These are phyloP conservation scores for Oxyteleia sp. DNA, from an alignment of 2,888 invertebrate genomes.

Conservation along the genomic window DNA sequence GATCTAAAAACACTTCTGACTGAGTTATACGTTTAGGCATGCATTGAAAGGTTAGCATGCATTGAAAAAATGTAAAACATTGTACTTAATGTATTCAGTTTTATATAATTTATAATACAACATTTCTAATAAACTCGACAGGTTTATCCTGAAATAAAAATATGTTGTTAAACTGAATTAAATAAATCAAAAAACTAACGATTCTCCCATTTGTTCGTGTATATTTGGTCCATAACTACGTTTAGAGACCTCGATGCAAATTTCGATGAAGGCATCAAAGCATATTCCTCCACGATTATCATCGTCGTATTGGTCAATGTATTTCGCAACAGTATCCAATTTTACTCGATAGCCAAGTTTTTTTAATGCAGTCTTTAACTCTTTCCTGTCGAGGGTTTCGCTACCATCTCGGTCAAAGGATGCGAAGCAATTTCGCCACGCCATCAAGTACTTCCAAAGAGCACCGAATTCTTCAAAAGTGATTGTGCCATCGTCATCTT, in stretches of 20 bases:
- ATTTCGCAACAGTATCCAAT: not conserved
- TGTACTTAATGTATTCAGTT: too few relatives aligned
- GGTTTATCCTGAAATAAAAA: too few relatives aligned
- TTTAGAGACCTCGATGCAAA: conserved; percentile 31
- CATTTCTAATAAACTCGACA: too few relatives aligned
- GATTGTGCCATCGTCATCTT: conserved; percentile 13
- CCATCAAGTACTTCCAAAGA: conserved; percentile 16
- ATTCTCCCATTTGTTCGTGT: conserved; percentile 22
- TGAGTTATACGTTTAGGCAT: too few relatives aligned
- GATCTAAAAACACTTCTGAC: too few relatives aligned
- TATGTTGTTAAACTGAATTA: too few relatives aligned
- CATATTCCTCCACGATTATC: conserved; percentile 5
- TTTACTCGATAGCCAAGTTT: conserved; percentile 29
- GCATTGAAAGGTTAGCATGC: too few relatives aligned
- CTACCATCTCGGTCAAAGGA: conserved; percentile 14
- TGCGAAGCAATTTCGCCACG: conserved; percentile 25
- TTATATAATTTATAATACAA: too few relatives aligned
- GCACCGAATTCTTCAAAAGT: conserved; percentile 27
- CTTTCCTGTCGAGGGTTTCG: not conserved
- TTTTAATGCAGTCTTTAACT: conserved; percentile 25
- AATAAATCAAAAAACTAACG: not conserved
- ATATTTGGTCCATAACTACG: conserved; percentile 17
- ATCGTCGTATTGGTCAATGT: conserved; percentile 27
- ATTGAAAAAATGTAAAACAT: too few relatives aligned
- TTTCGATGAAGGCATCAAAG: conserved; percentile 36